Percentiles rank a stretch among this genome's conserved stretches.
Conservation (phyloP, 2,113 vertebrate species). For the Myiopsitta monachus region DNA sequence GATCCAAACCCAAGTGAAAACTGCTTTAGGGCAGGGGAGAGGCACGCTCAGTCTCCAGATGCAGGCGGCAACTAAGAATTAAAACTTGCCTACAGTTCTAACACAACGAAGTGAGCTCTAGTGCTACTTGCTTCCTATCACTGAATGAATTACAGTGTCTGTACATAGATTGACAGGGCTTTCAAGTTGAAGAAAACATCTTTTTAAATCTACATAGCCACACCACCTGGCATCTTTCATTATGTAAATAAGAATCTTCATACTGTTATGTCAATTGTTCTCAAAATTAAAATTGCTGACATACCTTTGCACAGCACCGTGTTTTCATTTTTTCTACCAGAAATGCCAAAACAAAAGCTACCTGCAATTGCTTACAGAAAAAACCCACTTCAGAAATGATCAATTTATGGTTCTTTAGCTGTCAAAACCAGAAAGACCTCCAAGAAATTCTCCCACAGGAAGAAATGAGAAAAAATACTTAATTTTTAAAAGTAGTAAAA, state of each 20-base stretch:
- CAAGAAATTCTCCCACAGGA: neutral
- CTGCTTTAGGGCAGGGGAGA: neutral
- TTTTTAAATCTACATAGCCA: neutral
- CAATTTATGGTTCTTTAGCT: neutral
- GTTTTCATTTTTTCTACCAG: neutral
- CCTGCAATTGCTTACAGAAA: neutral
- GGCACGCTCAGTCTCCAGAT: fast-evolving
- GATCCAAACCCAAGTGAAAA: neutral
- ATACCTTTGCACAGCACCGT: neutral
- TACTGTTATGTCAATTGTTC: neutral
- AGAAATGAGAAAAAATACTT: neutral
- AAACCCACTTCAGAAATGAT: neutral
- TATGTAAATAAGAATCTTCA: neutral
- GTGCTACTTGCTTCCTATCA: neutral
- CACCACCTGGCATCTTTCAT: neutral
- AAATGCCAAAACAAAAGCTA: neutral
- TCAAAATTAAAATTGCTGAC: neutral
- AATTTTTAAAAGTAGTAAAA: neutral
- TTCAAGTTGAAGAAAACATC: neutral
- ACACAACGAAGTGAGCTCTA: neutral
- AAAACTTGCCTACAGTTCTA: neutral
- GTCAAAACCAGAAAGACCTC: neutral
- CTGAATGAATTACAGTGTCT: neutral
- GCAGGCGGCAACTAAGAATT: neutral
- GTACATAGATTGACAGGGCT: neutral